Evolutionary conservation across 2,113 vertebrate species (phyloP), one percentile per base, ranked within the genome.

Genomic region (Coregonus clupeaformis): DNA sequence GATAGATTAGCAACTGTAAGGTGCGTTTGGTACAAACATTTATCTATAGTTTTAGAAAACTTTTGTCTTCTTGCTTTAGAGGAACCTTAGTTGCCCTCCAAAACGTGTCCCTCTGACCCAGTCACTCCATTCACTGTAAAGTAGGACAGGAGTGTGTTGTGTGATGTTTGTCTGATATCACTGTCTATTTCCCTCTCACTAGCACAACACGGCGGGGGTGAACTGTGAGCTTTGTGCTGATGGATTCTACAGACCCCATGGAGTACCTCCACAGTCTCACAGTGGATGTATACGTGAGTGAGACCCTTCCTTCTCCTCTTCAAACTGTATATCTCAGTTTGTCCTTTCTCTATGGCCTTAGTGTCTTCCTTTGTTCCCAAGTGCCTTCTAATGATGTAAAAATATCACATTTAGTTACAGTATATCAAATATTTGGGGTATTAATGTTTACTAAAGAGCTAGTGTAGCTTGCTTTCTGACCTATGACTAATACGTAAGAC

Each of bases 131-230:
- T 14, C 47, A 49, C 13, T 16, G 2, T 49, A 52, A 52, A 16
- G 49, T 3, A 52, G 36, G 36, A 42, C 36, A 42, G 49, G 14
- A 18, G 52, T 42, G 36, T 71, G 52, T 14, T 62, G 49, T 32
- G 4, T 24, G 45, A 11, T 0, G 45, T 45, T 25, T 6, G 25
- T 22, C 57, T 32, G 29, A 67, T 67, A 36, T 20, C 30, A 36
- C 16, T 63, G 36, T 42, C 36, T 42, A 42, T 73, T 25, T 83
- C 55, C 81, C 14, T 68, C 84, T 74, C 69, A 86, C 82, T 64
- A 98, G 97, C 97, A 98, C 83, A 95, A 99, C 90, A 98, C 97
- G 12, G 95, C 93, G 4, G 97, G 97, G 36, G 77, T 96, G 72
- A 99, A 99, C 89, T 99, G 97, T 90, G 97, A 99, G 79, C 84